Base-by-base conservation (phyloP, 2,888 invertebrate species). In the Drosophila putrida region DNA sequence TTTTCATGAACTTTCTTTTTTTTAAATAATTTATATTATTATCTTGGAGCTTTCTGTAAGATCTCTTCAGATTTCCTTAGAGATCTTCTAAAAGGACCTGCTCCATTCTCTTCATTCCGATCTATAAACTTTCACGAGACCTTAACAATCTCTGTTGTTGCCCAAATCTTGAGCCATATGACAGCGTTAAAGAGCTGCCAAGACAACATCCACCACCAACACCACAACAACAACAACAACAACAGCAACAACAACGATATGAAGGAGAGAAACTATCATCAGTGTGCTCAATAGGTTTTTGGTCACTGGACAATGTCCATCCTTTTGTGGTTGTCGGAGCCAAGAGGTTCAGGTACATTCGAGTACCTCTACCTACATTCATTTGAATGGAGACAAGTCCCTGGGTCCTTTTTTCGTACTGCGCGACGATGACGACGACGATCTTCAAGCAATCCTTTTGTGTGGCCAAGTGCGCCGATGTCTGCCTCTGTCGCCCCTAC, bases 321-420 rank as follows among this genome's bases (percentile, higher is more conserved):
- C 88, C 89, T 82, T 87, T 79, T 73, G 71, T 75, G 68, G 65
- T 64, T 47, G 58, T 57, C 66, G 57, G 36, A 53, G 67, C 62
- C 64, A 64, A 73, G 72, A 70, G 82, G 81, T 83, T 85, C 85
- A 85, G 85, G 85, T 88, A 88, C 85, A 80, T 86, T 85, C 78
- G 82, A 82, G 66, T 78, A 67, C 81, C 84, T 75, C 43, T 87
- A 81, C 82, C 84, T 87, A 75, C 78, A 66, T 75, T 71, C 65
- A 81, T 82, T 84, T 85, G 75, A 89, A 89, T 89, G 89, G 75
- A 89, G 88, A 89, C 90, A 89, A 90, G 88, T 89, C 90, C 81
- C 81, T 83, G 80, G 76, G 80, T 76, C 82, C 80, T 65, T 73
- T 70, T 69, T 49, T 49, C 20, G 11, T 33, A 33, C 33, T 28